Conservation (phyloP, 2,113 vertebrate species). For the Bagarius yarrelli region DNA sequence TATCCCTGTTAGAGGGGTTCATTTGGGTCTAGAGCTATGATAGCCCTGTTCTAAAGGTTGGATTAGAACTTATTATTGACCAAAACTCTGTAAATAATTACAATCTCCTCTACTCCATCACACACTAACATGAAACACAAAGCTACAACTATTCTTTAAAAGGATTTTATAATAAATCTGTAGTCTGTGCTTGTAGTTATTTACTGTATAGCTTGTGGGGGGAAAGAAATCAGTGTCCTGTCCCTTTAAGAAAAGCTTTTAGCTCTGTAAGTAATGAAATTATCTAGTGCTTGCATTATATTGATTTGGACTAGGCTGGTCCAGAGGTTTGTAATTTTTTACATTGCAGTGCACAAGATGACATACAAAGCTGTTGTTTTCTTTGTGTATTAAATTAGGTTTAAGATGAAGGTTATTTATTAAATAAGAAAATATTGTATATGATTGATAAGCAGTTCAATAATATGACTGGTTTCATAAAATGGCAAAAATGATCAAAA, state of each 20-base stretch:
- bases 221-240: not conserved
- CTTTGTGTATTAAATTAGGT: not conserved
- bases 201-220: not conserved
- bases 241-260: not conserved
- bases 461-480: not conserved
- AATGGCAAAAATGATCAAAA: not conserved
- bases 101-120: not conserved
- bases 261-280: not conserved
- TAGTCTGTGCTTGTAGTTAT: not conserved
- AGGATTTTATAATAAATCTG: not conserved
- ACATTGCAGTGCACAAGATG: not conserved
- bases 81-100: no score
- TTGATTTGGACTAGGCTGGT: not conserved
- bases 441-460: not conserved
- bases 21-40: no score
- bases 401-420: not conserved
- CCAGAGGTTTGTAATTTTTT: not conserved
- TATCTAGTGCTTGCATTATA: not conserved
- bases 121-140: not conserved
- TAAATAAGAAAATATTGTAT: not conserved
- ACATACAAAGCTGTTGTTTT: not conserved
- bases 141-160: not conserved
- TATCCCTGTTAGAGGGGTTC: no score
- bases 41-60: no score
- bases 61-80: no score